Conservation (phyloP, 1,140 invertebrate genomes). For the Antheraea mylitta region DNA sequence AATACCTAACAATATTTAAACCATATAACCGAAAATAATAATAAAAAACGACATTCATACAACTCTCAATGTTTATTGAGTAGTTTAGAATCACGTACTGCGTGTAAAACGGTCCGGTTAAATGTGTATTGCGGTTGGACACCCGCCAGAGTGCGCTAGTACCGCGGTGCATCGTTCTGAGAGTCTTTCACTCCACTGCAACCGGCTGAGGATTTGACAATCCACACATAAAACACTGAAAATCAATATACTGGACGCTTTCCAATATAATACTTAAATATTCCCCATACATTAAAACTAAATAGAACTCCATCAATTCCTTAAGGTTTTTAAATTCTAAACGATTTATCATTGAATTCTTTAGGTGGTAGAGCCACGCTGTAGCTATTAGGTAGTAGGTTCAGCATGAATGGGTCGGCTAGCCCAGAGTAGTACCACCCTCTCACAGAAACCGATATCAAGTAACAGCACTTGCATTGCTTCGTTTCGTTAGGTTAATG, state of each 20-base stretch:
- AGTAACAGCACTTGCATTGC: too few species aligned
- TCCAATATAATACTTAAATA: constrained; percentile 11
- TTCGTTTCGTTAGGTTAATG: too few species aligned
- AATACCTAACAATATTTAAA: too few species aligned
- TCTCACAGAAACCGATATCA: too few species aligned
- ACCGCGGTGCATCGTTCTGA: constrained; percentile 51
- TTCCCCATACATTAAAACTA: background rate
- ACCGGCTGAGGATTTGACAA: constrained; percentile 47
- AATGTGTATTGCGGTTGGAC: constrained; percentile 67
- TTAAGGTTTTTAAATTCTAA: background rate
- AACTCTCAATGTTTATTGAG: constrained; percentile 60
- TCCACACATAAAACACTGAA: constrained; percentile 58
- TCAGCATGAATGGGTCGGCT: too few species aligned
- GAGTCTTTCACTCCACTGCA: constrained; percentile 53
- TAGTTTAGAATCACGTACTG: constrained; percentile 71
- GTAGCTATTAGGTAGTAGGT: too few species aligned
- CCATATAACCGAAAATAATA: constrained; percentile 11
- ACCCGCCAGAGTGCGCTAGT: constrained; percentile 49
- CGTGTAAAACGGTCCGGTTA: constrained; percentile 67
- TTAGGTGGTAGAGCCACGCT: too few species aligned
- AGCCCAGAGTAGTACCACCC: too few species aligned
- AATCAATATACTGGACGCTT: constrained; percentile 27
- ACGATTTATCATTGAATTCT: too few species aligned
- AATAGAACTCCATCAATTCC: background rate
- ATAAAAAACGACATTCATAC: constrained; percentile 25